Evolutionary conservation across 2,797 vertebrate species (phyloP), one percentile per base, ranked within the genome.

Genomic region (Spinus olivaceus): DNA sequence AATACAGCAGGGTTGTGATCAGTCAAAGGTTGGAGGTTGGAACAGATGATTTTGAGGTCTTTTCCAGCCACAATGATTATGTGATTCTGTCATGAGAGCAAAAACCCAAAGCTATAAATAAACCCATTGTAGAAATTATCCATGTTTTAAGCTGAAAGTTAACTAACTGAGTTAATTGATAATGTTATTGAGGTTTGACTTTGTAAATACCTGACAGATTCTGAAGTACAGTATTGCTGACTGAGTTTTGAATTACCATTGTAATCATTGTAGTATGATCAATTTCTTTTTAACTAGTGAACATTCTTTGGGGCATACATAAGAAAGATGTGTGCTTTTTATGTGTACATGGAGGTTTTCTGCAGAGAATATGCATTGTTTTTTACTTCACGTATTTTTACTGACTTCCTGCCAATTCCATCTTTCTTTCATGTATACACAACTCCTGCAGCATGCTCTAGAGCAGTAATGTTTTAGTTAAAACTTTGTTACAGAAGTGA

Each of bases 101-200:
- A 81, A 51, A 90, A 64, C 32, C 6, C 42, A 30, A 69, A 81
- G 21, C 12, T 59, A 77, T 59, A 94, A 95, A 86, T 86, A 91
- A 96, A 90, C 54, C 7, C n/a, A 24, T 16, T 72, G 28, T 73
- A 95, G 56, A 65, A 66, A 35, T 54, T 65, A 90, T 22, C 27
- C 37, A 57, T 79, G 24, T 71, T 91, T 95, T 81, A 90, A 92
- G 9, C 12, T 73, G 69, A 67, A 67, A 60, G n/a, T n/a, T 59
- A 56, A 79, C 64, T 39, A 89, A 65, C 20, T n/a, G 44, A 20
- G 76, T 81, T 59, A n/a, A 59, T 21, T 70, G 10, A 73, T 65
- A 77, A 51, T 81, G 57, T 69, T 21, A 69, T 77, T 95, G 65
- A 88, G 83, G 86, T 94, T 47, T 88, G 86, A 70, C 15, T 95